Base-by-base conservation (phyloP, 2,113 vertebrate genomes). In the Dissostichus mawsoni region DNA sequence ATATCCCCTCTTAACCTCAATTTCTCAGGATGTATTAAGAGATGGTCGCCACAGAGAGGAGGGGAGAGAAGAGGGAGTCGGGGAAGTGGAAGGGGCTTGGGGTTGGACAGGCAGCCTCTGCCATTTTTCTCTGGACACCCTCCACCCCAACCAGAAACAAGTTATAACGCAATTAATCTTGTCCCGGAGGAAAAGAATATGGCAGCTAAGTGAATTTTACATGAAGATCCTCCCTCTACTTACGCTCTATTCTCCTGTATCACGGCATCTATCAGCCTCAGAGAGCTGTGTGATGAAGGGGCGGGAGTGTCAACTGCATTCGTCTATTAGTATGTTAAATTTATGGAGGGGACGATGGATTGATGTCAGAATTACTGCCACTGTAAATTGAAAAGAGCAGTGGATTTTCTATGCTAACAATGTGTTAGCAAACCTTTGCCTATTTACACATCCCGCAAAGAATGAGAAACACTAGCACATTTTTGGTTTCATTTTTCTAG, bases 1-100 rank as follows among this genome's bases (percentile, higher is more conserved):
- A 96, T 95, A 95, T 96, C 94, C 94, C 94, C 95, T 96, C 94
- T 96, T 96, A 95, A 96, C 95, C 95, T 96, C 95, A 95, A 96
- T 96, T 96, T 95, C 94, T 94, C 93, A 90, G 93, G 93, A 94
- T 94, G 94, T 95, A 96, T 96, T 95, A 96, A 93, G 94, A 94
- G 92, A 94, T 92, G 93, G 91, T 88, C 68, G 88, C 83, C 56
- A 55, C 78, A 29, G 33, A 68, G 83, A 76, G 81, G 74, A 74
- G 90, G 88, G 36, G 87, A 81, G 85, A 76, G 65, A 59, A 76
- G 83, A 76, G 81, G 66, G 91, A 91, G 90, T 76, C 6, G 25
- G 63, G 72, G 29, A 73, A 58, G 79, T 80, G 85, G 76, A 77
- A 86, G 78, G 89, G 82, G 84, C 83, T 90, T 62, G 80, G 82